A percentile compares a stretch with the other conserved stretches of the same genome.
Evolutionary conservation across 2,797 vertebrate genomes (phyloP).

Genomic region (Phoebastria nigripes): DNA sequence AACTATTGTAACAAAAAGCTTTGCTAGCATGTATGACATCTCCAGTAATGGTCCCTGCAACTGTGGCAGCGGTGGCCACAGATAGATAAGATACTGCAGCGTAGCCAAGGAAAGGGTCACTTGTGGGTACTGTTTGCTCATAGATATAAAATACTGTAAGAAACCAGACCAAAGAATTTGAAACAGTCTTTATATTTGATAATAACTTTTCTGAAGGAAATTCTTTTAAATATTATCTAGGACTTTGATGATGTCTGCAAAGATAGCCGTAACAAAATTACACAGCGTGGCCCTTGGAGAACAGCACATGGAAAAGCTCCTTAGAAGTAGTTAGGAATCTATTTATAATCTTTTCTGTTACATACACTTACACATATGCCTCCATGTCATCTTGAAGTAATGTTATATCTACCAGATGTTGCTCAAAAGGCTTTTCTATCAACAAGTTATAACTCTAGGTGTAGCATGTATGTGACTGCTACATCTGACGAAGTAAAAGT

Average conservation of each 20-base stretch:
- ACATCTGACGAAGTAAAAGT: background rate
- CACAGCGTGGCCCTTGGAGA: background rate
- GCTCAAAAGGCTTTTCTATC: background rate
- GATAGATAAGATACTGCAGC: fast-evolving
- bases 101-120: background rate
- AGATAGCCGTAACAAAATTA: background rate
- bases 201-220: background rate
- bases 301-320: background rate
- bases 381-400: background rate
- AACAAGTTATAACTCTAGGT: background rate
- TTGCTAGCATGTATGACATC: background rate
- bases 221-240: background rate
- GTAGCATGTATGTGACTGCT: too few species aligned
- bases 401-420: background rate
- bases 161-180: background rate
- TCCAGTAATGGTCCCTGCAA: background rate
- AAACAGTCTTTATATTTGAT: background rate
- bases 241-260: background rate
- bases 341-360: background rate
- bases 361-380: background rate
- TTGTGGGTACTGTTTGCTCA: background rate
- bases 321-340: background rate
- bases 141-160: background rate
- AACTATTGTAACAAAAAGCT: background rate
- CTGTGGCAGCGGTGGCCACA: background rate